phyloP scores from a whole-genome alignment of 2,113 vertebrate genomes.

The Martes martes region DNA sequence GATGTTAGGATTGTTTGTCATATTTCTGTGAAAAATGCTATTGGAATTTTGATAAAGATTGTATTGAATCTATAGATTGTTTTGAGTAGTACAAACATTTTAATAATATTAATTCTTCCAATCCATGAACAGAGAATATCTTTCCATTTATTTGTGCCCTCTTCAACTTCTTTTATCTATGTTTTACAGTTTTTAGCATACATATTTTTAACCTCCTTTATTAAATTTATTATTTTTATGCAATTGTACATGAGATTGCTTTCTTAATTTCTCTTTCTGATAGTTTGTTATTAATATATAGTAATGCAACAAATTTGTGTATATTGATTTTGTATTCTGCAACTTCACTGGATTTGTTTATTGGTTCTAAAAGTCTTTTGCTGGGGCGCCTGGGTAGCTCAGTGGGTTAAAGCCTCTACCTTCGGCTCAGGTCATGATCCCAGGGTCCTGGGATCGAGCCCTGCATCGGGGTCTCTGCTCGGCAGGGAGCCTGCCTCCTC shows the following conservation, averaged over 20 bases:
- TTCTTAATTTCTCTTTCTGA: not conserved
- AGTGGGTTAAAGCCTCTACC: too few species aligned
- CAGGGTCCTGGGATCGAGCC: too few species aligned
- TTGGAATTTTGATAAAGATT: not conserved
- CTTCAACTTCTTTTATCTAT: not conserved
- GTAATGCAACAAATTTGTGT: not conserved
- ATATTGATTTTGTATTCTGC: not conserved
- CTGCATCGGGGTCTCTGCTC: too few species aligned
- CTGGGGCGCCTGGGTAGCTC: too few species aligned
- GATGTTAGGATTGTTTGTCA: not conserved
- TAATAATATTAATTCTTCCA: not conserved
- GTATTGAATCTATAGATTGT: not conserved
- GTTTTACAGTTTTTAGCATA: not conserved
- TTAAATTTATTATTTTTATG: not conserved
- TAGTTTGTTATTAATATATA: not conserved
- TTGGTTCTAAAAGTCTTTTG: not conserved
- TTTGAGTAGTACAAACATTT: not conserved
- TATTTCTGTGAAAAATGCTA: not conserved
- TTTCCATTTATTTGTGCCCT: not conserved
- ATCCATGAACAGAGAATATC: not conserved
- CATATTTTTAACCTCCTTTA: not conserved
- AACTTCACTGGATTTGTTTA: not conserved
- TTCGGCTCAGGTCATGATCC: too few species aligned
- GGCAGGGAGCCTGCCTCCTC: too few species aligned
- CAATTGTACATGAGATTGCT: not conserved